phyloP scores from a whole-genome alignment of 2,888 invertebrate genomes.

The Lycaena phlaeas region DNA sequence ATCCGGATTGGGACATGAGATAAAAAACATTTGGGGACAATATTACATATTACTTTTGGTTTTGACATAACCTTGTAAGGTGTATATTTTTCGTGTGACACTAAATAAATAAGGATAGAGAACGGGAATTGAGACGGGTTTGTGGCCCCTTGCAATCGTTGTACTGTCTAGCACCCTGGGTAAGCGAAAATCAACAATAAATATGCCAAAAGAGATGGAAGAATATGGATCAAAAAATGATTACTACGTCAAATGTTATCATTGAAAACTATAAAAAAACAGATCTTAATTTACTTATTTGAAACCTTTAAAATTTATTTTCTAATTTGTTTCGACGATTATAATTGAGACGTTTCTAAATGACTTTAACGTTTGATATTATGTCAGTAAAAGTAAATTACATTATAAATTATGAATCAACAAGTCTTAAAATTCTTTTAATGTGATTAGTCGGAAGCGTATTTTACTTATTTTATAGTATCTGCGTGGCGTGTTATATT shows the following conservation, averaged over 20 bases:
- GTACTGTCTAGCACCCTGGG: conserved; percentile 7
- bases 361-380: too few relatives aligned
- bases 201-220: conserved; percentile 5
- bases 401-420: too few relatives aligned
- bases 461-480: too few relatives aligned
- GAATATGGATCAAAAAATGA: background rate
- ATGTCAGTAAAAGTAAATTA: too few relatives aligned
- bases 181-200: background rate
- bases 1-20: background rate
- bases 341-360: too few relatives aligned
- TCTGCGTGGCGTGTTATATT: too few relatives aligned
- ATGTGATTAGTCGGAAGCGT: too few relatives aligned
- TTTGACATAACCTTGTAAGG: background rate
- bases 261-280: background rate
- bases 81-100: background rate
- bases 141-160: conserved; percentile 5
- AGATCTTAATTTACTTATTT: too few relatives aligned
- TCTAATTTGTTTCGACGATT: too few relatives aligned
- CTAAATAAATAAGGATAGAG: background rate
- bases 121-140: conserved; percentile 1
- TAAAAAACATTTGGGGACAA: background rate
- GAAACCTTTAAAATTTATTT: too few relatives aligned
- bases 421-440: too few relatives aligned
- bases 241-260: background rate
- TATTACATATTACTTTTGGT: background rate